Base-by-base conservation (phyloP, 2,797 vertebrate genomes). In the Apodemus agrarius region DNA sequence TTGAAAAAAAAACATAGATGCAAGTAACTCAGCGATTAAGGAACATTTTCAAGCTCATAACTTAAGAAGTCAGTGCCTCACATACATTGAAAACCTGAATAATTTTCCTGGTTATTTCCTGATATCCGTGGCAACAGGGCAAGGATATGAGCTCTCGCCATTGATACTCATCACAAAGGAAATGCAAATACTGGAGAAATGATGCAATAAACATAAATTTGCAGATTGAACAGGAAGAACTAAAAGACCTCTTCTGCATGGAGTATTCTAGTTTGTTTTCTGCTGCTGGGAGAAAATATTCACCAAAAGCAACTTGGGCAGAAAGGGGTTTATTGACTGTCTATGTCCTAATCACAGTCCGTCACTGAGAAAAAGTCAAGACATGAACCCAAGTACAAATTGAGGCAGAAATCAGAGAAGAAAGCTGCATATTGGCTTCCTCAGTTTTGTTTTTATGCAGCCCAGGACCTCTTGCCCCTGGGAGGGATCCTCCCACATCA, bases 1-100 rank as follows among this genome's bases (percentile, higher is more conserved):
- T 29, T 74, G 67, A 87, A 79, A 93, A 87, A 79, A 93, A 89
- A 34, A 40, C 34, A 91, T 31, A 49, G 67, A n/a, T 69, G 67
- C 31, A n/a, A 29, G 49, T 46, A 69, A 76, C 10, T 91, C 10
- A 34, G 21, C 63, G 9, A 46, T 65, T 46, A 92, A 75, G 22
- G 13, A 81, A 43, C n/a, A 34, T 82, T 21, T 76, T 76, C 31
- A 31, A 63, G 3, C 7, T 65, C 76, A 37, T 72, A 21, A 78
- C 6, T 61, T 14, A 65, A 43, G 80, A 79, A 40, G 24, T 5
- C 65, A 83, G 57, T 87, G 72, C 72, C 29, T 54, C 72, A 52
- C 7, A 5, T 79, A 87, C 93, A 94, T 12, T 46, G 61, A 81
- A 87, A 95, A 57, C 52, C 31, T n/a, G 37, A 90, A 65, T 43